Percentiles rank a stretch among this genome's conserved stretches.
phyloP scores from a whole-genome alignment of 2,113 vertebrate genomes.

The Pterocles orientalis region DNA sequence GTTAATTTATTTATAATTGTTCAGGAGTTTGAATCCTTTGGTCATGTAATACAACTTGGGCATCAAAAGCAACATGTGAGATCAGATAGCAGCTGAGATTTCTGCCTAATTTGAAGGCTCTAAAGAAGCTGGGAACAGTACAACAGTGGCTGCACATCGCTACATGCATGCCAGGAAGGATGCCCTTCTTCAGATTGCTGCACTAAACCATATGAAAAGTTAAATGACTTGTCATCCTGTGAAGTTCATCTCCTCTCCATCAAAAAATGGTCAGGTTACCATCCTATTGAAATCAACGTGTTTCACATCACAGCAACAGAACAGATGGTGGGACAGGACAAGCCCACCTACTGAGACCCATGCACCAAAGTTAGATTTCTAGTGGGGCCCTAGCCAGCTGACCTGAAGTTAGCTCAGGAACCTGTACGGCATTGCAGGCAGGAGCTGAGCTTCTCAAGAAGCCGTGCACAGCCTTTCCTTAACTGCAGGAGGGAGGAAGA shows the following conservation, averaged over 20 bases:
- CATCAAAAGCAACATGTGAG: not conserved
- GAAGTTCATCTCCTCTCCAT: not conserved
- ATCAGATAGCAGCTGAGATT: not conserved
- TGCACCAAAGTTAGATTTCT: not conserved
- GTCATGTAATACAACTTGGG: not conserved
- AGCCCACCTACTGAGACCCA: not conserved
- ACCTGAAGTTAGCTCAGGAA: not conserved
- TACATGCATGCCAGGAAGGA: not conserved
- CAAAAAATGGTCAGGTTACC: not conserved
- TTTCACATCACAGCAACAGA: not conserved
- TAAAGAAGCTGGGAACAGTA: not conserved
- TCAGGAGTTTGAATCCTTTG: not conserved
- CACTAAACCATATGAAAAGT: not conserved
- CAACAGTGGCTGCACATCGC: not conserved
- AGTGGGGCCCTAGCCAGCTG: not conserved
- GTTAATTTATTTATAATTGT: not conserved
- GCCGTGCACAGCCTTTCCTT: not conserved
- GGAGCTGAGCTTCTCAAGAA: not conserved
- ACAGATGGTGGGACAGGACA: not conserved
- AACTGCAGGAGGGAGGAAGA: not conserved
- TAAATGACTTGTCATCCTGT: not conserved
- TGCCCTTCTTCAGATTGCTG: not conserved
- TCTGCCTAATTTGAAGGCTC: not conserved
- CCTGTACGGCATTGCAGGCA: not conserved
- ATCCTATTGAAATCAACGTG: not conserved